Evolutionary conservation across 2,888 invertebrate genomes (phyloP).

Genomic region (Gandaritis pyraliata): DNA sequence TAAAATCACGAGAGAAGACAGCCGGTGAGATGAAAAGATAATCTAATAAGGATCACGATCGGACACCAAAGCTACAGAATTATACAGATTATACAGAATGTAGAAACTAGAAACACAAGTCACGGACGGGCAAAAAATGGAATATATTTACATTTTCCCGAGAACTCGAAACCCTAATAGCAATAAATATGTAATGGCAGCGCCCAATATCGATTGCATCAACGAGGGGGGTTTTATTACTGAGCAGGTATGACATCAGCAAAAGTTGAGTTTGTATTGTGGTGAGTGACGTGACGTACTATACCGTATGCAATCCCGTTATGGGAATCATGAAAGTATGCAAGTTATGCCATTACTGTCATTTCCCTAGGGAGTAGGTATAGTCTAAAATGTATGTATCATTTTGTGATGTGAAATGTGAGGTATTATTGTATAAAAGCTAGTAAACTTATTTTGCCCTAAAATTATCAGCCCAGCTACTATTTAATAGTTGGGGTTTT

Average conservation of each 20-base stretch:
- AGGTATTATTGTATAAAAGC: not conserved
- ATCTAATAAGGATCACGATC: slow-evolving; percentile 8
- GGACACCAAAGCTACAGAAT: slow-evolving; percentile 1
- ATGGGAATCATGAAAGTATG: slow-evolving; percentile 22
- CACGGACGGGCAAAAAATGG: slow-evolving; percentile 44
- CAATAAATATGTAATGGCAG: slow-evolving; percentile 76
- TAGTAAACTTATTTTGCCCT: not conserved
- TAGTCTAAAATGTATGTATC: slow-evolving; percentile 16
- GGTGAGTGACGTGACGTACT: slow-evolving; percentile 3
- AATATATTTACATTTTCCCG: slow-evolving; percentile 58
- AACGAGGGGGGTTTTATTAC: slow-evolving; percentile 62
- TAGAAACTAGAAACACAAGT: slow-evolving; percentile 36
- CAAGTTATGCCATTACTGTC: slow-evolving; percentile 18
- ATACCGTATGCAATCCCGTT: slow-evolving; percentile 13
- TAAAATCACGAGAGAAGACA: too few relatives aligned
- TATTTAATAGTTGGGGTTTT: slow-evolving; percentile 2
- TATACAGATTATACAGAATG: slow-evolving; percentile 39
- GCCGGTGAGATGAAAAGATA: too few relatives aligned
- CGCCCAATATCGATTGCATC: slow-evolving; percentile 69
- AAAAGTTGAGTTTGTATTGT: slow-evolving; percentile 39
- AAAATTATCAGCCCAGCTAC: not conserved
- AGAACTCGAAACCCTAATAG: slow-evolving; percentile 56
- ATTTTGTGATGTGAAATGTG: slow-evolving; percentile 3
- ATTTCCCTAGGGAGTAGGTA: slow-evolving; percentile 23
- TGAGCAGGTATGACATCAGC: slow-evolving; percentile 67